phyloP scores from a whole-genome alignment of 2,797 vertebrate species.

The Rhyacichthys aspro region DNA sequence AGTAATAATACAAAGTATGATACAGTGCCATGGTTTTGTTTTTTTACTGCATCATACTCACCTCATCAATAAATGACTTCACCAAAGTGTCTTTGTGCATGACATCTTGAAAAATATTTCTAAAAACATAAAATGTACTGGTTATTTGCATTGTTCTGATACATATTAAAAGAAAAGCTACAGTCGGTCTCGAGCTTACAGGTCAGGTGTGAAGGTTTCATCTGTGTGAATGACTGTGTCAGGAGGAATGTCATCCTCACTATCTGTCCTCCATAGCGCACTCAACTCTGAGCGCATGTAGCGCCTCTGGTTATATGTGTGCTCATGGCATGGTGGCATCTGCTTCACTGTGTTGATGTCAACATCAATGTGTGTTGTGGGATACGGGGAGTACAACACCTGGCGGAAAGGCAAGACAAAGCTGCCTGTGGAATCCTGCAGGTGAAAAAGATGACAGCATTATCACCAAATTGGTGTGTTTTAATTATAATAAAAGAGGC shows the following conservation, averaged over 20 bases:
- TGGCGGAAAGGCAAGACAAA: conserved; percentile 96
- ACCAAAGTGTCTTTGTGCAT: conserved; percentile 92
- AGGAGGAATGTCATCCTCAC: conserved; percentile 91
- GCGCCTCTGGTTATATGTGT: conserved; percentile 92
- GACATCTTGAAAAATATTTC: conserved; percentile 97
- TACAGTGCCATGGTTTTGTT: too few species aligned
- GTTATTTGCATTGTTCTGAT: neutral
- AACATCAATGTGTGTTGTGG: conserved; percentile 96
- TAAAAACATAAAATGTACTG: conserved; percentile 43
- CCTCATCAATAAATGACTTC: conserved; percentile 95
- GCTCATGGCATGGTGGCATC: conserved; percentile 97
- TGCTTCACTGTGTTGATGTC: conserved; percentile 97
- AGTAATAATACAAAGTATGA: neutral
- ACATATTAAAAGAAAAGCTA: neutral
- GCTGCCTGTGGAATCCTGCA: conserved; percentile 93
- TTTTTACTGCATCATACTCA: conserved; percentile 64
- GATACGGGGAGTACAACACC: conserved; percentile 95
- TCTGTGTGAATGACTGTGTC: conserved; percentile 91
- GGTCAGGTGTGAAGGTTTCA: conserved; percentile 93
- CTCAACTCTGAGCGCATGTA: conserved; percentile 93
- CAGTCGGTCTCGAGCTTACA: conserved; percentile 78
- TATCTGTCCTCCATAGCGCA: conserved; percentile 90
- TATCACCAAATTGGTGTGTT: neutral
- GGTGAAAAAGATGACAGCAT: neutral
- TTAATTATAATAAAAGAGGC: neutral